phyloP scores from a whole-genome alignment of 2,797 vertebrate species.

The Lacerta bilineata region DNA sequence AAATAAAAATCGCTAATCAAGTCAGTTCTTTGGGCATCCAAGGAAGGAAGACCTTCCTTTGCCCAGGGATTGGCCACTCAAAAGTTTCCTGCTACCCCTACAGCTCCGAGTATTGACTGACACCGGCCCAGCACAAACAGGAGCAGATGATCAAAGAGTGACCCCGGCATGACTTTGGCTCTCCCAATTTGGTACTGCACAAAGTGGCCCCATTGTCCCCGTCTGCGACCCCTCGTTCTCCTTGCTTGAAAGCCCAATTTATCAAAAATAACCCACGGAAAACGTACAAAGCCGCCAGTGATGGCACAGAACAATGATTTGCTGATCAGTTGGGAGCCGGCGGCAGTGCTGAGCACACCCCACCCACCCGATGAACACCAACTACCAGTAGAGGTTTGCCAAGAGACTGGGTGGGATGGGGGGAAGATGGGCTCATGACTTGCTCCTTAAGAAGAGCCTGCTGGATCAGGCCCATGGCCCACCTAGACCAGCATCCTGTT shows the following conservation, averaged over 20 bases:
- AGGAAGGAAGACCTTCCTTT: not conserved
- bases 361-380: constrained; percentile 31
- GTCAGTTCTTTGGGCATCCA: not conserved
- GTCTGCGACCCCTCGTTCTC: constrained; percentile 78
- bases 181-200: constrained; percentile 77
- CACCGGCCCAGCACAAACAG: constrained; percentile 65
- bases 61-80: not conserved
- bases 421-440: too few species aligned
- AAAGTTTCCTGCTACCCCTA: too few species aligned
- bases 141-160: constrained; percentile 76
- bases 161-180: constrained; percentile 74
- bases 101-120: not conserved
- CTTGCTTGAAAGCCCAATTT: constrained; percentile 79
- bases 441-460: too few species aligned
- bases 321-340: constrained; percentile 73
- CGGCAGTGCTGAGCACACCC: not conserved
- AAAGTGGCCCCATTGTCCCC: constrained; percentile 79
- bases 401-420: not conserved
- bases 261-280: constrained; percentile 67
- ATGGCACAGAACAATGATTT: constrained; percentile 77
- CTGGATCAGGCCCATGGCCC: too few species aligned
- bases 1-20: not conserved
- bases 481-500: too few species aligned
- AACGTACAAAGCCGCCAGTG: constrained; percentile 78
- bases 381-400: not conserved